These are phyloP conservation scores for Sciurus vulgaris DNA, from an alignment of 2,797 vertebrate genomes.

Conservation along the genomic window DNA sequence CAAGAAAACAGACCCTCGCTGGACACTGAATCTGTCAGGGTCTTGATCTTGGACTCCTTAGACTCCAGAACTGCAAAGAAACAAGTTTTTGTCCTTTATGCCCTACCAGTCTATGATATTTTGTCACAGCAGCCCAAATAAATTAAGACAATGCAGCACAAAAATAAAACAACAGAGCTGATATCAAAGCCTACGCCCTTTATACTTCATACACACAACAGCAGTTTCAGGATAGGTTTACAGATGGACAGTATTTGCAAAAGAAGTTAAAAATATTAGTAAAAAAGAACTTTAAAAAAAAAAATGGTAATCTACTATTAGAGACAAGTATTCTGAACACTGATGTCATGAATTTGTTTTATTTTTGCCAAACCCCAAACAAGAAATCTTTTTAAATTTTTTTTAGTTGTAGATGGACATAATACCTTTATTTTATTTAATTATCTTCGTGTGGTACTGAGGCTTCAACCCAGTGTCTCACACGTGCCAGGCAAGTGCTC, in stretches of 20 bases:
- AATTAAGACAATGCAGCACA: background rate
- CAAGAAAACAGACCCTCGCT: background rate
- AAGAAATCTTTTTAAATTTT: background rate
- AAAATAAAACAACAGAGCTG: background rate
- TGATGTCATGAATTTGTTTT: conserved; percentile 1
- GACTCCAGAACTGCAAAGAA: background rate
- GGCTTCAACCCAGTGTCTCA: no score
- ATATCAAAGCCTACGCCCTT: background rate
- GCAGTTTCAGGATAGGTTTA: background rate
- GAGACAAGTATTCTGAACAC: conserved; percentile 16
- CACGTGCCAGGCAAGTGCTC: no score
- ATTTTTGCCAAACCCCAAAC: background rate
- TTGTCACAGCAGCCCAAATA: background rate
- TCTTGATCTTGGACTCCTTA: background rate
- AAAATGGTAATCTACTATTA: background rate
- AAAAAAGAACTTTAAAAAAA: conserved; percentile 1
- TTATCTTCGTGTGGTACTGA: no score
- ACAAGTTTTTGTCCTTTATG: background rate
- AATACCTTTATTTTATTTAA: no score
- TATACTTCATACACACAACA: background rate
- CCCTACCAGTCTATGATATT: background rate
- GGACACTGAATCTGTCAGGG: background rate
- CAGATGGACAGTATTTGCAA: background rate
- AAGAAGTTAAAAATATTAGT: conserved; percentile 28
- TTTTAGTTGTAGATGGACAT: no score